phyloP scores from a whole-genome alignment of 2,797 vertebrate species.

The Propithecus perrieri region DNA sequence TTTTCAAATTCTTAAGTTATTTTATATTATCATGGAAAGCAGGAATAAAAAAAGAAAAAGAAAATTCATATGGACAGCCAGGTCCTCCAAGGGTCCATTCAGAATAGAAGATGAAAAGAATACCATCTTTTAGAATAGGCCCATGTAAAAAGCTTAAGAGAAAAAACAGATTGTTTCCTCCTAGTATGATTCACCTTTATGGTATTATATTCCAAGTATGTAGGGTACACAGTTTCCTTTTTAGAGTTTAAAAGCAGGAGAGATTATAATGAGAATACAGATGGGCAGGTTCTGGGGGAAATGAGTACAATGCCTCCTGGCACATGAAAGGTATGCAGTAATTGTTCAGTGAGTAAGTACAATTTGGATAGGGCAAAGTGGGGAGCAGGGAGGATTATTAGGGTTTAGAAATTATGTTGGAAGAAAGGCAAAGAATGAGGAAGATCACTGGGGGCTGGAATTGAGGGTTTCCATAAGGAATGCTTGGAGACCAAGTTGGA shows the following conservation, averaged over 20 bases:
- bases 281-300: not conserved
- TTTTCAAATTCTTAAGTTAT: conserved; percentile 44
- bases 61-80: not conserved
- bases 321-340: not conserved
- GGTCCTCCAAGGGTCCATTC: not conserved
- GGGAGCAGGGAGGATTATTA: not conserved
- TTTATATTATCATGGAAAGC: not conserved
- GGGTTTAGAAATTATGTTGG: not conserved
- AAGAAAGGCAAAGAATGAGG: not conserved
- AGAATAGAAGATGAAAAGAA: not conserved
- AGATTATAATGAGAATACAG: not conserved
- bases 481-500: not conserved
- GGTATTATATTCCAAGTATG: not conserved
- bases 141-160: not conserved
- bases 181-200: not conserved
- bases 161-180: not conserved
- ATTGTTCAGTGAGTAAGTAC: not conserved
- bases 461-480: not conserved
- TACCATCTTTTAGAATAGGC: not conserved
- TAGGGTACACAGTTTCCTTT: not conserved
- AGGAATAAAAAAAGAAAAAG: not conserved
- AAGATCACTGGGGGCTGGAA: not conserved
- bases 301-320: not conserved
- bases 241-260: not conserved
- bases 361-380: not conserved